phyloP scores from a whole-genome alignment of 2,888 invertebrate species.

The Sphaerophoria rueppellii region DNA sequence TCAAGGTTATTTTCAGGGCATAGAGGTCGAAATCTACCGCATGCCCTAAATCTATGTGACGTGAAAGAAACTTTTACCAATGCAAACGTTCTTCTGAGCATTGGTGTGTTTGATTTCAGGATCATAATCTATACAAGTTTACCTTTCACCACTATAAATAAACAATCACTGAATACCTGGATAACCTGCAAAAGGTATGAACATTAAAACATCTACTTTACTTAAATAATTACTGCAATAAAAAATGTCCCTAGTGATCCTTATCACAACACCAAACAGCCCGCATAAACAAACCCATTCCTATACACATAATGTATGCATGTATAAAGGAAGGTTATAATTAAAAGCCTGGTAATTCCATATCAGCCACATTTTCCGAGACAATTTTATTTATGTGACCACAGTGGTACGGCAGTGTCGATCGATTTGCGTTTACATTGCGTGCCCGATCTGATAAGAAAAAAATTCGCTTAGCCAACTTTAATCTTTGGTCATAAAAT shows the following conservation, averaged over 20 bases:
- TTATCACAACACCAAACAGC: conserved; percentile 36
- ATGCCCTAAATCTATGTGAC: no score
- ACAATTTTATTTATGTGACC: conserved; percentile 68
- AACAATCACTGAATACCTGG: no score
- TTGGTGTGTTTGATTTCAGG: no score
- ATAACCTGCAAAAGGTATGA: background rate
- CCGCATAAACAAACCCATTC: background rate
- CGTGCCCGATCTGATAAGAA: conserved; percentile 72
- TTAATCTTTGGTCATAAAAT: conserved; percentile 67
- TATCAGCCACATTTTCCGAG: conserved; percentile 61
- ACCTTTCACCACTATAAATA: no score
- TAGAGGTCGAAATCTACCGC: no score
- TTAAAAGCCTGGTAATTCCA: conserved; percentile 67
- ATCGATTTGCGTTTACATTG: conserved; percentile 73
- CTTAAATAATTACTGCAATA: conserved; percentile 16
- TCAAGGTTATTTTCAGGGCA: no score
- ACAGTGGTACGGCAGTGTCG: conserved; percentile 50
- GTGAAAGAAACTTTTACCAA: no score
- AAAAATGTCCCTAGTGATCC: conserved; percentile 52
- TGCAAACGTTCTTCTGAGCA: no score
- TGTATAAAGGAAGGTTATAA: conserved; percentile 15
- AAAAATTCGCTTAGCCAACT: conserved; percentile 44
- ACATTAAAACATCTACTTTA: conserved; percentile 21
- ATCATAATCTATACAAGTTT: no score
- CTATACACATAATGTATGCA: background rate